Conservation (phyloP, 2,113 vertebrate species). For the Xenopus borealis region DNA sequence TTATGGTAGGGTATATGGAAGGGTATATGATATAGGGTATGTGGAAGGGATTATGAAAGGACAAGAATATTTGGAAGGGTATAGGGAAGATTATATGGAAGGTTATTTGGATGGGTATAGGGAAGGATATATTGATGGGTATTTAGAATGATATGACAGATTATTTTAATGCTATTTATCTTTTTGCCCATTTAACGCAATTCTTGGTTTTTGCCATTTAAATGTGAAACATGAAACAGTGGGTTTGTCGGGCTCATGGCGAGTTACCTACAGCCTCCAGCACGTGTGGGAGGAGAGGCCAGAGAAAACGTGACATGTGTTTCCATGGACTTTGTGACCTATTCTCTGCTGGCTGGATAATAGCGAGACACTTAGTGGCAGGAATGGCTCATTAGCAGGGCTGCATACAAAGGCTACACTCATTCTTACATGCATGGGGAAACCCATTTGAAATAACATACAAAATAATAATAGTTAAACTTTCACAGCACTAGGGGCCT, state of each 20-base stretch:
- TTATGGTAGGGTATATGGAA: too few species aligned
- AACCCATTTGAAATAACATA: constrained; percentile 49
- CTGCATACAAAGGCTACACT: constrained; percentile 51
- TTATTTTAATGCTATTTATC: too few species aligned
- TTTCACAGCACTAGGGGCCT: constrained; percentile 1
- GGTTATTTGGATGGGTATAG: too few species aligned
- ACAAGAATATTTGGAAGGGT: too few species aligned
- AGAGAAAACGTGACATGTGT: constrained; percentile 50
- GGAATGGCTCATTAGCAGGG: constrained; percentile 40
- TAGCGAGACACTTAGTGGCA: constrained; percentile 46
- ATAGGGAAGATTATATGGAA: too few species aligned
- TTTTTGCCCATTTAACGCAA: too few species aligned
- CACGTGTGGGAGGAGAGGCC: constrained; percentile 27
- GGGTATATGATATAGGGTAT: too few species aligned
- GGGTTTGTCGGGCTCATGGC: constrained; percentile 5
- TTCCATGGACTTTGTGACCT: constrained; percentile 12
- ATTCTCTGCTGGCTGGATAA: constrained; percentile 49
- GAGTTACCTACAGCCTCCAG: constrained; percentile 20
- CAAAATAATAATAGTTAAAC: constrained; percentile 53
- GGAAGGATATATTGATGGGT: too few species aligned
- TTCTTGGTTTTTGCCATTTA: neutral
- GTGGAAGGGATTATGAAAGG: too few species aligned
- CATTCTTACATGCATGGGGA: constrained; percentile 48
- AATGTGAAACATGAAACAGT: constrained; percentile 34
- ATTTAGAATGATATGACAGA: too few species aligned